These are phyloP conservation scores for Apis dorsata DNA, from an alignment of 1,140 invertebrate genomes.

Conservation along the genomic window DNA sequence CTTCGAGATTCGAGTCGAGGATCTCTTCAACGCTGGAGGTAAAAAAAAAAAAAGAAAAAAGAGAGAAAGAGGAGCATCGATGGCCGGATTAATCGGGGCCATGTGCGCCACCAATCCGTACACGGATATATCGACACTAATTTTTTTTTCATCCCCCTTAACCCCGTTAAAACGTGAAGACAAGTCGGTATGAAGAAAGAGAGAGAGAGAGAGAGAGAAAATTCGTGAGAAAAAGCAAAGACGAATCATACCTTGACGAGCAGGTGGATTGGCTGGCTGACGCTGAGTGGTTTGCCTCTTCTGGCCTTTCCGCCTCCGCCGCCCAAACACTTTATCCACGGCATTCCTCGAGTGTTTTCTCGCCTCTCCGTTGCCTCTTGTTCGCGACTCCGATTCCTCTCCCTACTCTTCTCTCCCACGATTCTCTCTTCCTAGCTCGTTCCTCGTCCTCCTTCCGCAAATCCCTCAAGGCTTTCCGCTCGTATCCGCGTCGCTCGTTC, in stretches of 20 bases:
- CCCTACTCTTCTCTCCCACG: constrained; percentile 14
- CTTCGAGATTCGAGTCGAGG: constrained; percentile 32
- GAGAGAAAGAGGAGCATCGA: background rate
- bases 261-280: constrained; percentile 79
- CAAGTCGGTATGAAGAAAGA: background rate
- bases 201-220: constrained; percentile 1
- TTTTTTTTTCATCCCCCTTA: background rate
- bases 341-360: constrained; percentile 72
- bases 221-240: constrained; percentile 43
- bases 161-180: background rate
- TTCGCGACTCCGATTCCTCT: constrained; percentile 29
- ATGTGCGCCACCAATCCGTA: constrained; percentile 15
- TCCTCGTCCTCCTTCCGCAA: constrained; percentile 37
- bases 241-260: constrained; percentile 75
- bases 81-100: constrained; percentile 41
- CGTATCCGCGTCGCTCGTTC: constrained; percentile 29
- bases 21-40: background rate
- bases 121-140: background rate
- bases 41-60: background rate
- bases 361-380: constrained; percentile 53
- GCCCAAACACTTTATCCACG: constrained; percentile 79
- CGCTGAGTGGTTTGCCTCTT: constrained; percentile 77
- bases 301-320: constrained; percentile 74
- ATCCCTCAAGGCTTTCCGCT: constrained; percentile 51
- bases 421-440: background rate